These are phyloP conservation scores for Megathymus violae DNA, from an alignment of 1,140 invertebrate species.

Conservation along the genomic window DNA sequence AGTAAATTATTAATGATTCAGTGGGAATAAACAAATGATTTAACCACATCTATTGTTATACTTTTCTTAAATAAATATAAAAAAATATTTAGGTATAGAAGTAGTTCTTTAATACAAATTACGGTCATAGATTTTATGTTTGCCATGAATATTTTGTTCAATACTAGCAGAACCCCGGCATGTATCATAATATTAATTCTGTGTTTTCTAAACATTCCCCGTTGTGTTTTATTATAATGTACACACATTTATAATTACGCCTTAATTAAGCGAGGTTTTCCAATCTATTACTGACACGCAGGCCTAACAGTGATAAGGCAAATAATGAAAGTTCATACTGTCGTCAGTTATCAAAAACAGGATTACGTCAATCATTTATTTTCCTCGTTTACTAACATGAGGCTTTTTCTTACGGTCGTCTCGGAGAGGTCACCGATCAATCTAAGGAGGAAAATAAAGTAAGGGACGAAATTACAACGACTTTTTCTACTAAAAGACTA, in stretches of 20 bases:
- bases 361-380: conserved; percentile 20
- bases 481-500: neutral
- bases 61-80: too few relatives aligned
- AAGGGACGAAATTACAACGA: conserved; percentile 11
- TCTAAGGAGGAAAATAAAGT: conserved; percentile 18
- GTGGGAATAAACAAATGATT: too few relatives aligned
- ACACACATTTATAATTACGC: neutral
- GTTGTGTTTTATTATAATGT: neutral
- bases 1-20: too few relatives aligned
- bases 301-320: neutral
- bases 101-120: too few relatives aligned
- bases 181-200: too few relatives aligned
- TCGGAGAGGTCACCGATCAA: conserved; percentile 4
- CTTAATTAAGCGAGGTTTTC: neutral
- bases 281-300: neutral
- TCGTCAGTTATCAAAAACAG: conserved; percentile 8
- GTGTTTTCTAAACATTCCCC: too few relatives aligned
- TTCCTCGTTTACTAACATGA: conserved; percentile 19
- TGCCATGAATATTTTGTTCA: too few relatives aligned
- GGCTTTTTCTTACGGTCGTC: conserved; percentile 21
- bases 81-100: too few relatives aligned
- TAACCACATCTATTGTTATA: too few relatives aligned
- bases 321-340: neutral
- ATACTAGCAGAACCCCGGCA: too few relatives aligned
- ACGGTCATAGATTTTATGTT: too few relatives aligned